These are phyloP conservation scores for Falco biarmicus DNA, from an alignment of 2,797 vertebrate genomes.

Conservation along the genomic window DNA sequence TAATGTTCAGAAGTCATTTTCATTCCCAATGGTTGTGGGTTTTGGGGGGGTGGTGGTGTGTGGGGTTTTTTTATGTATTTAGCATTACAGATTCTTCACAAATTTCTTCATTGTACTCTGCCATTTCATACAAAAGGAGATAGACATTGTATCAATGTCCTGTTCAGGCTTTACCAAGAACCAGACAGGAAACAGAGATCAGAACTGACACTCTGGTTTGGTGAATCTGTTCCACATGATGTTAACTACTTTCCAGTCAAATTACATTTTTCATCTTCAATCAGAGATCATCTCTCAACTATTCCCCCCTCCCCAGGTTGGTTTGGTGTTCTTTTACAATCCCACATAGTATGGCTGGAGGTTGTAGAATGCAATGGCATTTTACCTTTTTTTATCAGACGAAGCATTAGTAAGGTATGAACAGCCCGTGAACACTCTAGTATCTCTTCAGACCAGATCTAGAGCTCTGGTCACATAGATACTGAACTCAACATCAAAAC, in stretches of 20 bases:
- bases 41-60: no score
- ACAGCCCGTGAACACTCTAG: not conserved
- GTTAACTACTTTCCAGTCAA: not conserved
- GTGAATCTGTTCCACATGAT: not conserved
- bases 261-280: not conserved
- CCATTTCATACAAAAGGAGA: not conserved
- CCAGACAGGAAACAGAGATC: not conserved
- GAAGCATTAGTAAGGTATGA: not conserved
- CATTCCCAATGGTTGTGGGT: not conserved
- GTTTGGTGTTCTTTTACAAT: not conserved
- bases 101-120: not conserved
- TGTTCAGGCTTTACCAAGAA: not conserved
- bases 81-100: not conserved
- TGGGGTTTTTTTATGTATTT: not conserved
- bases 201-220: not conserved
- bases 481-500: not conserved
- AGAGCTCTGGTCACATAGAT: not conserved
- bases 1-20: not conserved
- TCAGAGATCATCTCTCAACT: not conserved
- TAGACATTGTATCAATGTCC: rapidly evolving
- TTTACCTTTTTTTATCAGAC: not conserved
- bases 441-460: not conserved
- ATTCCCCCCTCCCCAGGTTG: not conserved
- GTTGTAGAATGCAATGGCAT: not conserved
- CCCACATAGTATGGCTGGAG: not conserved